phyloP scores from a whole-genome alignment of 2,113 vertebrate genomes.

The Dasyornis broadbenti region DNA sequence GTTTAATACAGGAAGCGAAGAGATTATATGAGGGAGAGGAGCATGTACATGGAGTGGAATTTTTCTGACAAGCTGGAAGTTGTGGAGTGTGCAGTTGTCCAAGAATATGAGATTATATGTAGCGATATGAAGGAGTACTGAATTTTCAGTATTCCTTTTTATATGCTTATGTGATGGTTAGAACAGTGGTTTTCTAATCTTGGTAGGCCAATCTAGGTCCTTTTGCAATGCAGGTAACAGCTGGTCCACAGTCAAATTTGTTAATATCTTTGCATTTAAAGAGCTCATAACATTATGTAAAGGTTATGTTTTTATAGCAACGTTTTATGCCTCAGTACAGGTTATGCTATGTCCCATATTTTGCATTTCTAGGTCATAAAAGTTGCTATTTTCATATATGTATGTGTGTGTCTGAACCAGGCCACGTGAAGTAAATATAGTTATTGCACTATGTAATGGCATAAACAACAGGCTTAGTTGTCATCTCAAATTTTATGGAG shows the following conservation, averaged over 20 bases:
- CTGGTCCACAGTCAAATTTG: background rate
- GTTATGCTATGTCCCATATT: background rate
- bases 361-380: background rate
- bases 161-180: background rate
- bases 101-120: background rate
- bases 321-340: background rate
- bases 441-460: background rate
- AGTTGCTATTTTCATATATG: background rate
- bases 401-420: background rate
- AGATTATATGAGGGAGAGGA: background rate
- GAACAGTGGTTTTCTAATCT: background rate
- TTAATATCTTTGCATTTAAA: background rate
- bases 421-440: accelerated
- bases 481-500: background rate
- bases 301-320: background rate
- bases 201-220: background rate
- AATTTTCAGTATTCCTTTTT: background rate
- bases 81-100: background rate
- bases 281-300: background rate
- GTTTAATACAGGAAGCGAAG: background rate
- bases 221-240: background rate
- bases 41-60: background rate
- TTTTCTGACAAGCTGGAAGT: background rate
- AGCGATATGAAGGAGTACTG: background rate
- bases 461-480: background rate